Evolutionary conservation across 2,888 invertebrate species (phyloP).

Genomic region (Drosophila testacea): DNA sequence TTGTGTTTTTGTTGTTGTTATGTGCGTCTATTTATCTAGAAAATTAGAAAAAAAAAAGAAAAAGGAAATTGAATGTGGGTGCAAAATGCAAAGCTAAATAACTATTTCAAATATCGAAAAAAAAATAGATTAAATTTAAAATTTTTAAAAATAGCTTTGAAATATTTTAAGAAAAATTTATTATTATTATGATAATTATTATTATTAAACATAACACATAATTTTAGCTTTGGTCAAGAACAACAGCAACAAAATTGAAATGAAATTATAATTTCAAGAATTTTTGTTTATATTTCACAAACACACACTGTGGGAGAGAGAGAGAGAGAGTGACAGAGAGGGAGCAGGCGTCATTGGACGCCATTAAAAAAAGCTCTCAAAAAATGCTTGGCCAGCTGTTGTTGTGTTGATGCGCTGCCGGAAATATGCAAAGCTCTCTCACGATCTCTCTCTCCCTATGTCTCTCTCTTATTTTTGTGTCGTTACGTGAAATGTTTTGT

Average conservation of each 20-base stretch:
- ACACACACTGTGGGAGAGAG: background rate
- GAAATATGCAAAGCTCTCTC: constrained; percentile 71
- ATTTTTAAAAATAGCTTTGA: constrained; percentile 12
- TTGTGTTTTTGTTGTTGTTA: constrained; percentile 34
- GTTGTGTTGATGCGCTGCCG: constrained; percentile 55
- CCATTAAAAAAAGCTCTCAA: constrained; percentile 70
- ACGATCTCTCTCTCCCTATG: constrained; percentile 12
- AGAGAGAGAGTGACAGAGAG: constrained; percentile 11
- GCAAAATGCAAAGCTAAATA: constrained; percentile 12
- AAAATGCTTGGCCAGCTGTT: constrained; percentile 70
- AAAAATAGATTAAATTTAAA: background rate
- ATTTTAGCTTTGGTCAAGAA: constrained; percentile 1
- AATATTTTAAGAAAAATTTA: background rate
- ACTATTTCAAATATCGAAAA: constrained; percentile 1
- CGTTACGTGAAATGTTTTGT: constrained; percentile 71
- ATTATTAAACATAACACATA: background rate
- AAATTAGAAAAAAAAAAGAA: constrained; percentile 57
- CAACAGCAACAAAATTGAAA: constrained; percentile 13
- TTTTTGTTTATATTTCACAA: constrained; percentile 73
- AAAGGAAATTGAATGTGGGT: constrained; percentile 33
- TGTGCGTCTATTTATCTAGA: constrained; percentile 16
- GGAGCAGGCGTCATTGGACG: constrained; percentile 40
- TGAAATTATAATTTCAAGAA: constrained; percentile 37
- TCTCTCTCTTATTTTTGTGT: constrained; percentile 24
- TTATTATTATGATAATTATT: background rate